Evolutionary conservation across 1,140 invertebrate genomes (phyloP).

Genomic region (Drosophila lacertosa): DNA sequence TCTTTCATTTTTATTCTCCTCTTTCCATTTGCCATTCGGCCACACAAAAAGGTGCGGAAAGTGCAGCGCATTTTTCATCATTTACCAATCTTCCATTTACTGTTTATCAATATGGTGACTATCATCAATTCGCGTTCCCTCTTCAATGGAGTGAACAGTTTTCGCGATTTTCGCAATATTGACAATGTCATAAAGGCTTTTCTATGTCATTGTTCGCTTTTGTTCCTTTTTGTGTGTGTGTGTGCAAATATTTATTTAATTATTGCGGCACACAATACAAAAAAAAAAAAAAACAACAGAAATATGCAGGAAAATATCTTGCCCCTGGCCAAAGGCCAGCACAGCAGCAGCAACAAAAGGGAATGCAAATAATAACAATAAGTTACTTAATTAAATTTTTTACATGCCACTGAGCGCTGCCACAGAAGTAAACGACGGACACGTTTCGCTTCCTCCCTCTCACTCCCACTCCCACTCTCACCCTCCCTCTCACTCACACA

Average conservation of each 20-base stretch:
- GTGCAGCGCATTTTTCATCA: constrained; percentile 79
- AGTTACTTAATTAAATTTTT: constrained; percentile 82
- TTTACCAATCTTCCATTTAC: constrained; percentile 52
- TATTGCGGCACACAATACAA: constrained; percentile 38
- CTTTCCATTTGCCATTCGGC: constrained; percentile 52
- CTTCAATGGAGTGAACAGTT: constrained; percentile 19
- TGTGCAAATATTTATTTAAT: constrained; percentile 57
- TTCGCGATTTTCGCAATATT: constrained; percentile 19
- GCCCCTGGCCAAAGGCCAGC: constrained; percentile 18
- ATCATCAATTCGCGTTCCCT: constrained; percentile 18
- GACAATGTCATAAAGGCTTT: constrained; percentile 37
- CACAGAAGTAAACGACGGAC: constrained; percentile 35
- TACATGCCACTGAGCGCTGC: constrained; percentile 48
- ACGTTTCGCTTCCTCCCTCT: background rate
- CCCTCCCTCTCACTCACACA: background rate
- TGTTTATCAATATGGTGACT: constrained; percentile 68
- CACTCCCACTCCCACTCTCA: background rate
- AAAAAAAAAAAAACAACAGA: constrained; percentile 41
- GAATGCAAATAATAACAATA: constrained; percentile 82
- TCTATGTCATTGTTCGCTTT: constrained; percentile 17
- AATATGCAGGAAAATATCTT: constrained; percentile 61
- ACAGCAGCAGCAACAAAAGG: constrained; percentile 34
- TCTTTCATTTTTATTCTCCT: constrained; percentile 42
- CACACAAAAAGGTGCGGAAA: constrained; percentile 70
- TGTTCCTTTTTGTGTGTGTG: constrained; percentile 1